Evolutionary conservation across 2,797 vertebrate species (phyloP).

Genomic region (Macropodus opercularis): DNA sequence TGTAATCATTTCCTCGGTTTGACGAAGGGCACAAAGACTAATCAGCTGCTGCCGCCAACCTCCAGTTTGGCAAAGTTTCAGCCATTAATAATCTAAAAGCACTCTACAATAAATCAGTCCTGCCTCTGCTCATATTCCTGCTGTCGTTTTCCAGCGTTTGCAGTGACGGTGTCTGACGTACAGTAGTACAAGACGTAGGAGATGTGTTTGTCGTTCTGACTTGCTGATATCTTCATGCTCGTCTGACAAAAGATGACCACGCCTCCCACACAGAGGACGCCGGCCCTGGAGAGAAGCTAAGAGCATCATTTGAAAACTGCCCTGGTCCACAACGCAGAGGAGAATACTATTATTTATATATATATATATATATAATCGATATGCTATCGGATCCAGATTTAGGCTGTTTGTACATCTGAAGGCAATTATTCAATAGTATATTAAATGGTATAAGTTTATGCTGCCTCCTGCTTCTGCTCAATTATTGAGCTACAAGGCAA

Average conservation of each 20-base stretch:
- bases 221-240: neutral
- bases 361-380: no score
- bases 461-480: neutral
- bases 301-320: neutral
- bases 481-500: neutral
- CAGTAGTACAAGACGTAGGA: neutral
- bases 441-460: no score
- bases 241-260: no score
- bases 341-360: no score
- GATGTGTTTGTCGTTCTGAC: neutral
- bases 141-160: neutral
- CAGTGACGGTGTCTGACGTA: neutral
- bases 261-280: no score
- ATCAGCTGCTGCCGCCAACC: conserved; percentile 7
- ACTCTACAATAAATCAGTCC: conserved; percentile 1
- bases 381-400: no score
- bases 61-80: conserved; percentile 14
- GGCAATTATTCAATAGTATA: no score
- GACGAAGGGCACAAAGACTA: conserved; percentile 4
- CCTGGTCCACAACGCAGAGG: no score
- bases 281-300: no score
- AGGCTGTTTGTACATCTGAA: neutral
- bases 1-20: conserved; percentile 10
- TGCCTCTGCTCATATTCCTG: neutral
- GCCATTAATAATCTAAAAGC: neutral